Percentiles rank a stretch among this genome's conserved stretches.
These are phyloP conservation scores for Calcarius lapponicus DNA, from an alignment of 2,797 vertebrate genomes.

Conservation along the genomic window DNA sequence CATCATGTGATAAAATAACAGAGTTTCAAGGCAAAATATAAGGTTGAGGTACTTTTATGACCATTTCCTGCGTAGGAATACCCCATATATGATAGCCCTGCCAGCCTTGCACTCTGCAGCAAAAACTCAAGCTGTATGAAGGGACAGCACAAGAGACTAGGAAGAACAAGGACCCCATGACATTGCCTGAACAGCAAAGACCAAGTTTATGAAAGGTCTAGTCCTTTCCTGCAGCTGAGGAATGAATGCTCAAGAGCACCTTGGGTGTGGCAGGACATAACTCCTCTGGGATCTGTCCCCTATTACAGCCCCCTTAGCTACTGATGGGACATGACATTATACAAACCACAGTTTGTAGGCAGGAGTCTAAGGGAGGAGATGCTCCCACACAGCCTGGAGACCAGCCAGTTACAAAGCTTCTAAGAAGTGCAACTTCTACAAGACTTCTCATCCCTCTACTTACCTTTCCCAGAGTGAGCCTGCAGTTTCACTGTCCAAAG, in stretches of 20 bases:
- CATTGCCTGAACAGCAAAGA: not conserved
- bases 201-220: not conserved
- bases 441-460: not conserved
- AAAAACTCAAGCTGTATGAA: not conserved
- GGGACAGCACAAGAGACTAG: not conserved
- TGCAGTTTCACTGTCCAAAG: not conserved
- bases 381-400: not conserved
- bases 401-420: not conserved
- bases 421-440: not conserved
- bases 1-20: not conserved
- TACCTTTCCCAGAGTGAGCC: not conserved
- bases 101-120: not conserved
- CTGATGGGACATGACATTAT: not conserved
- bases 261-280: not conserved
- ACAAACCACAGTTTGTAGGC: not conserved
- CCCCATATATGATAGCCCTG: not conserved
- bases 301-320: not conserved
- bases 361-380: not conserved
- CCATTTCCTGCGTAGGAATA: not conserved
- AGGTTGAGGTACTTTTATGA: not conserved
- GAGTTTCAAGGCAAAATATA: not conserved
- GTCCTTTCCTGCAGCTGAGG: not conserved
- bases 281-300: not conserved
- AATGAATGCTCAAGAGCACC: not conserved
- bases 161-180: not conserved